Evolutionary conservation across 2,888 invertebrate genomes (phyloP).

Genomic region (Creontiades dilutus): DNA sequence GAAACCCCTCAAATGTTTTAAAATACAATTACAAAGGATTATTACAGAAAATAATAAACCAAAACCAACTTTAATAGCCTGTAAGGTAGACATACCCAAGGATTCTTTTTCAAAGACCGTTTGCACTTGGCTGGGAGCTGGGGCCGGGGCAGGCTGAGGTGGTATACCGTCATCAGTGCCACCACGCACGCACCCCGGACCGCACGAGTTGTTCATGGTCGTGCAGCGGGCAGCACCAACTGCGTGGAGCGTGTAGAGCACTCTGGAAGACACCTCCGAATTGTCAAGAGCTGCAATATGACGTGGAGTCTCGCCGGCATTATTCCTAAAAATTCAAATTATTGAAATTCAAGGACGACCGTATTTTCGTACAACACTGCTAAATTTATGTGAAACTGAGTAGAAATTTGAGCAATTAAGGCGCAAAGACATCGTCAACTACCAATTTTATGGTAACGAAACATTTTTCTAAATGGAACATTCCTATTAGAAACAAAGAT

Average conservation of each 20-base stretch:
- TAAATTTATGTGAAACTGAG: no score
- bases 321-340: conserved; percentile 81
- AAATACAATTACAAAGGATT: no score
- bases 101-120: conserved; percentile 56
- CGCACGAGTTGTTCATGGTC: conserved; percentile 82
- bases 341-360: no score
- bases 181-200: conserved; percentile 85
- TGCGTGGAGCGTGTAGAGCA: conserved; percentile 90
- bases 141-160: conserved; percentile 84
- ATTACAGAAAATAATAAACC: no score
- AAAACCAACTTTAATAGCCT: no score
- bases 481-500: no score
- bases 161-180: conserved; percentile 89
- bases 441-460: no score
- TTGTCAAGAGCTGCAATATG: conserved; percentile 85
- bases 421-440: no score
- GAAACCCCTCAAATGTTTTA: no score
- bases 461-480: no score
- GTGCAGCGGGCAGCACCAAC: conserved; percentile 90
- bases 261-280: conserved; percentile 80
- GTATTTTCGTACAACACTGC: no score
- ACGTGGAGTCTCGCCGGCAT: conserved; percentile 85
- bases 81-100: conserved; percentile 14
- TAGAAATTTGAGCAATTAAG: no score
- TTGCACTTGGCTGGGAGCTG: conserved; percentile 52